Percentiles rank a stretch among this genome's conserved stretches.
phyloP scores from a whole-genome alignment of 2,888 invertebrate genomes.

The Cataglyphis rosenhaueri region DNA sequence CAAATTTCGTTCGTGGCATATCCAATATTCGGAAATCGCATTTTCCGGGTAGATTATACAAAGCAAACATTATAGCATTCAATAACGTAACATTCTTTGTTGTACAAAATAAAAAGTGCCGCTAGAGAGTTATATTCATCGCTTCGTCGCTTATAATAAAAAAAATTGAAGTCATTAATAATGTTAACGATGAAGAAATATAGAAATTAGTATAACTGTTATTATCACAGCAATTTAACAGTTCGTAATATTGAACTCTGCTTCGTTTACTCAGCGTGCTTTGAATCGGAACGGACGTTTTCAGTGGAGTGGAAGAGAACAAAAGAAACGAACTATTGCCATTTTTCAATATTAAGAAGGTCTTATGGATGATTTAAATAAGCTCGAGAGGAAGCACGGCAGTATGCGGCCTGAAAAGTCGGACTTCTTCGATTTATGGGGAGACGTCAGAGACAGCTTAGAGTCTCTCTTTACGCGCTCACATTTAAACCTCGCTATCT shows the following conservation, averaged over 20 bases:
- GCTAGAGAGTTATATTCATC: constrained; percentile 13
- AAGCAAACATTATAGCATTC: constrained; percentile 51
- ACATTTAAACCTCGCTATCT: constrained; percentile 53
- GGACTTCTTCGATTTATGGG: constrained; percentile 81
- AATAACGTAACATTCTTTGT: constrained; percentile 28
- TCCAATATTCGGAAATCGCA: constrained; percentile 53
- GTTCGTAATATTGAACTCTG: neutral
- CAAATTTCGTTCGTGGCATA: constrained; percentile 49
- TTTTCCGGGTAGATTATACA: constrained; percentile 51
- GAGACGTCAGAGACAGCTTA: constrained; percentile 77
- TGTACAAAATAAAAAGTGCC: constrained; percentile 29
- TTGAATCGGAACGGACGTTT: constrained; percentile 23
- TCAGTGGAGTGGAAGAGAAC: constrained; percentile 28
- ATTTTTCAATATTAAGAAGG: constrained; percentile 80
- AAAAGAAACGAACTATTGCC: constrained; percentile 35
- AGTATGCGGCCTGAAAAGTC: constrained; percentile 73
- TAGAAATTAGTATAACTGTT: constrained; percentile 17
- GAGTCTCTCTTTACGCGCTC: constrained; percentile 58
- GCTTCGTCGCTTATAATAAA: constrained; percentile 11
- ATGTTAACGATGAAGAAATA: constrained; percentile 9
- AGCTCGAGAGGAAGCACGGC: constrained; percentile 72
- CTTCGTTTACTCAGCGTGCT: constrained; percentile 19
- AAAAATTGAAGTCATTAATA: neutral
- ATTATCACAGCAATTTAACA: neutral
- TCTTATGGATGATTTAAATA: constrained; percentile 81